Base-by-base conservation (phyloP, 2,113 vertebrate species). In the Xyliphius kryptos region DNA sequence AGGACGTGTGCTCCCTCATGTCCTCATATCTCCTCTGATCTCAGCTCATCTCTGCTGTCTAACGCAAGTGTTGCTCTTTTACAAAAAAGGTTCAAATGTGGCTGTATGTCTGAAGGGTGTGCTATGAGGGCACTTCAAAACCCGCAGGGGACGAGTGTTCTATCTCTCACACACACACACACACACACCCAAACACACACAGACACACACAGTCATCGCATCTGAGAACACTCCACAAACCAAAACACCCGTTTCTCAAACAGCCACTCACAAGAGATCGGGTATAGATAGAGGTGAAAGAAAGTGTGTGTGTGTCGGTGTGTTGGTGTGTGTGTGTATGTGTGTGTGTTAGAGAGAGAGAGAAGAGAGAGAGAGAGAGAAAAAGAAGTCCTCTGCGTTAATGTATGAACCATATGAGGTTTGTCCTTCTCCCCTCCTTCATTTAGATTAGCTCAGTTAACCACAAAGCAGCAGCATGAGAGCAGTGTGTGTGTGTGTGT, bases 51-150 rank as follows among this genome's bases (percentile, higher is more conserved):
- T 66, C 1, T n/a, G 26, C 16, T 48, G 19, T 19, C 37, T 48
- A 20, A 56, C 47, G 48, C 32, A 66, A 66, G 38, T 49, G 63
- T 66, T 57, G 54, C 63, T 36, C 26, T 38, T 66, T 20, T 48
- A 2, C 40, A 36, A 56, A 7, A 9, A 26, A 47, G 48, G 7
- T 5, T n/a, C 40, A 38, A 36, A 40, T 17, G 17, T 37, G 15
- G 49, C 50, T 43, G 6, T n/a, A n/a, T n/a, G 21, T 62, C 36
- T 37, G 20, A 56, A 50, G 58, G 22, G 58, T 17, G 10, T 15
- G 32, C 40, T 62, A 57, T 71, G 38, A 22, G 41, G 69, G 69
- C 56, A 62, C 69, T 66, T 57, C 56, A n/a, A 51, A 56, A 62
- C 58, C 57, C 19, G n/a, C 15, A 13, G 52, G 59, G 50, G 51